phyloP scores from a whole-genome alignment of 35 echinoderm and acorn worm species.

The Eucidaris tribuloides region DNA sequence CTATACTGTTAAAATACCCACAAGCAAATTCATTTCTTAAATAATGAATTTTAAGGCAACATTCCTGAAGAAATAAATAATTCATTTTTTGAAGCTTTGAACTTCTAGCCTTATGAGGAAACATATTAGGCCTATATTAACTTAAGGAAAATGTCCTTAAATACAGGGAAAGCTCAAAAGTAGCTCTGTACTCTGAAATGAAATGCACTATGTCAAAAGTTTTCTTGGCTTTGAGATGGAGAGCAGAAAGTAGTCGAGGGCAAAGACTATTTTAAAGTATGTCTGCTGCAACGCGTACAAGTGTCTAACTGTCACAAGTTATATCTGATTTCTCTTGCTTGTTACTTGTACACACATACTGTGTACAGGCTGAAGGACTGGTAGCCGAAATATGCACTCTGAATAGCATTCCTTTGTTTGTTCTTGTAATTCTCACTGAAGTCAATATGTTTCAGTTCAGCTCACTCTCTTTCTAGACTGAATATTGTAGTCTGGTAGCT shows the following conservation, averaged over 20 bases:
- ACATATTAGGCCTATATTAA: too few species aligned
- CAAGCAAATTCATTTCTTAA: too few species aligned
- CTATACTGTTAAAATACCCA: too few species aligned
- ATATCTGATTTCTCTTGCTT: neutral
- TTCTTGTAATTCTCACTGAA: slow-evolving; percentile 46
- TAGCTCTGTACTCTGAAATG: too few species aligned
- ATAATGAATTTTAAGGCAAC: too few species aligned
- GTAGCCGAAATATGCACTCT: slow-evolving; percentile 36
- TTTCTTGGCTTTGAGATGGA: neutral
- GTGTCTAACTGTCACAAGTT: neutral
- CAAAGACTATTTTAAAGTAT: neutral
- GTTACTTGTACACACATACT: neutral
- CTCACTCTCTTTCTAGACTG: too few species aligned
- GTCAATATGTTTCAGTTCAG: slow-evolving; percentile 27
- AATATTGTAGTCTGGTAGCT: too few species aligned
- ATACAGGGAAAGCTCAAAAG: too few species aligned
- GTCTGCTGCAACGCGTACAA: neutral
- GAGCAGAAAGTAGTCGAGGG: neutral
- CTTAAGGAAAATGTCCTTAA: too few species aligned
- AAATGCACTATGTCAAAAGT: neutral
- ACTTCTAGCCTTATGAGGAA: too few species aligned
- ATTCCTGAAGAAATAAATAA: too few species aligned
- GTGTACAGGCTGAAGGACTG: slow-evolving; percentile 12
- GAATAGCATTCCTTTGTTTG: slow-evolving; percentile 33
- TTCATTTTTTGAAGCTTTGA: too few species aligned